Evolutionary conservation across 1,140 invertebrate species (phyloP).

Genomic region (Drosophila parabipectinata): DNA sequence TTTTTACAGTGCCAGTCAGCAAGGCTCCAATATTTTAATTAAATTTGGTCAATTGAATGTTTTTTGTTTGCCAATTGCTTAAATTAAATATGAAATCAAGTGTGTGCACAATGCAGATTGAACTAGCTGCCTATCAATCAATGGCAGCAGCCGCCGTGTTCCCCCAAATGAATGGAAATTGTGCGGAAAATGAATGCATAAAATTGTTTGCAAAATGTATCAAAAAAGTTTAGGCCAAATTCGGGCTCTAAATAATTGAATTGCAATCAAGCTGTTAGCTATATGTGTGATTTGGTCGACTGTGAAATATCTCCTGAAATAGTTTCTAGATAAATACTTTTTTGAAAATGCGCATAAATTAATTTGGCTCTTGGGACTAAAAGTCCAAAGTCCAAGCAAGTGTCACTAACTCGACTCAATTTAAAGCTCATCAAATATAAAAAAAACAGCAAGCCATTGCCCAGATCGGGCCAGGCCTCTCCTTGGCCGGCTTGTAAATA

Average conservation of each 20-base stretch:
- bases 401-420: conserved; percentile 50
- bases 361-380: conserved; percentile 14
- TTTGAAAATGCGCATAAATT: conserved; percentile 27
- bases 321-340: conserved; percentile 2
- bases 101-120: conserved; percentile 57
- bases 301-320: conserved; percentile 2
- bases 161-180: conserved; percentile 58
- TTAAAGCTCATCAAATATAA: conserved; percentile 47
- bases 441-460: conserved; percentile 22
- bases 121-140: conserved; percentile 51
- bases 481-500: conserved; percentile 30
- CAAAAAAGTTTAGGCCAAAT: conserved; percentile 11
- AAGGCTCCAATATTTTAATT: conserved; percentile 50
- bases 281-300: conserved; percentile 8
- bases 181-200: conserved; percentile 60
- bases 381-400: conserved; percentile 10
- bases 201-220: conserved; percentile 24
- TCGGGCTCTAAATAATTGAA: conserved; percentile 40
- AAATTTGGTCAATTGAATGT: conserved; percentile 58
- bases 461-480: not conserved
- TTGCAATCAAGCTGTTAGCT: conserved; percentile 27
- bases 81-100: conserved; percentile 69
- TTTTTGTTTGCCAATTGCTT: conserved; percentile 42
- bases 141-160: conserved; percentile 12
- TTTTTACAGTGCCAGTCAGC: conserved; percentile 1